Evolutionary conservation across 2,797 vertebrate genomes (phyloP).

Genomic region (Pipistrellus nathusii): DNA sequence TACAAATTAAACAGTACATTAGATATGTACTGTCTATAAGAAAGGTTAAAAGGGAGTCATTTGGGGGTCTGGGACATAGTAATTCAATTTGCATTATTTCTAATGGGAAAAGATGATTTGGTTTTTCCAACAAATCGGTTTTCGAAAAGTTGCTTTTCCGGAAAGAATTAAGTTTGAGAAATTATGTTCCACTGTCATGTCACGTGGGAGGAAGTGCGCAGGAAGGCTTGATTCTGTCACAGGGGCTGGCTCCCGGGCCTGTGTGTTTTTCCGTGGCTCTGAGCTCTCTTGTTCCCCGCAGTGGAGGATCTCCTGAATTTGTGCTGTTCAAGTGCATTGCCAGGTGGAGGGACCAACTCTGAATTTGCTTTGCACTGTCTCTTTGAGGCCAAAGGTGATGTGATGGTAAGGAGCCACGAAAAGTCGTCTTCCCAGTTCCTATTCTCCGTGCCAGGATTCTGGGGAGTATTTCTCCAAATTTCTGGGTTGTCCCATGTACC

Average conservation of each 20-base stretch:
- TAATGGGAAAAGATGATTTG: too few relatives aligned
- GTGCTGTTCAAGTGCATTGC: conserved; percentile 94
- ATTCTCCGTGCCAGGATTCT: neutral
- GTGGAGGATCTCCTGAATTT: conserved; percentile 94
- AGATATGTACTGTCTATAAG: too few relatives aligned
- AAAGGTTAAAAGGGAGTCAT: too few relatives aligned
- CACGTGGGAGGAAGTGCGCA: neutral
- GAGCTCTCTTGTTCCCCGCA: conserved; percentile 85
- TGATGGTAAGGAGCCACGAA: conserved; percentile 91
- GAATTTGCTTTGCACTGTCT: conserved; percentile 94
- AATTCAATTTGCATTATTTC: too few relatives aligned
- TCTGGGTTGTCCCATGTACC: neutral
- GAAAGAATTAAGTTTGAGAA: too few relatives aligned
- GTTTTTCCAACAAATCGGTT: too few relatives aligned
- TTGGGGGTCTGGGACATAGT: too few relatives aligned
- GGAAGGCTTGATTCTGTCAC: neutral
- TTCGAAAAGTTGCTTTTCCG: too few relatives aligned
- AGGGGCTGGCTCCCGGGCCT: neutral
- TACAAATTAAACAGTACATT: too few relatives aligned
- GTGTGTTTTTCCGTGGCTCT: neutral
- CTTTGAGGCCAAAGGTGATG: conserved; percentile 93
- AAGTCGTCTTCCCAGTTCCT: conserved; percentile 52
- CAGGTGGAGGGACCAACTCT: conserved; percentile 92
- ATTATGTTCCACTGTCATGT: neutral
- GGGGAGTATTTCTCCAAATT: neutral